Evolutionary conservation across 2,888 invertebrate species (phyloP).

Genomic region (Oxycera nigricornis): DNA sequence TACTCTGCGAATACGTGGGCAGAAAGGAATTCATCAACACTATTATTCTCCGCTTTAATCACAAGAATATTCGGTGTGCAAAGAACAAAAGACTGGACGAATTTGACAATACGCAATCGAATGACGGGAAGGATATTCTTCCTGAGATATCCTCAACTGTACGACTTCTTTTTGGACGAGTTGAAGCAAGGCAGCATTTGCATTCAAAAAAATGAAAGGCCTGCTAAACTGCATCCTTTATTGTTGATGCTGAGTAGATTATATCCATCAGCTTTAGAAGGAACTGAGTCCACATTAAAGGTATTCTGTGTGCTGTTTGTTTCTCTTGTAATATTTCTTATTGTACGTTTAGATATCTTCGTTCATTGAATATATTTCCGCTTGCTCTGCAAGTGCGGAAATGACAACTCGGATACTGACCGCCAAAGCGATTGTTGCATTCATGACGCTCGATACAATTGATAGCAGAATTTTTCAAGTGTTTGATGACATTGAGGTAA

Average conservation of each 20-base stretch:
- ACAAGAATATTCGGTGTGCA: constrained; percentile 88
- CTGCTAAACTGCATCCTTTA: constrained; percentile 74
- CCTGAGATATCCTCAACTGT: constrained; percentile 67
- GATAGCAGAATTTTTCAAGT: constrained; percentile 52
- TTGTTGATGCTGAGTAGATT: constrained; percentile 79
- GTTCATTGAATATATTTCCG: constrained; percentile 70
- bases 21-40: constrained; percentile 84
- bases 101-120: constrained; percentile 69
- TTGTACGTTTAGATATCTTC: constrained; percentile 64
- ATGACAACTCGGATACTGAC: constrained; percentile 76
- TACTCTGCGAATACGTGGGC: constrained; percentile 80
- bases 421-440: constrained; percentile 72
- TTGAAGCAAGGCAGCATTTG: constrained; percentile 56
- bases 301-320: constrained; percentile 57
- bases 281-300: constrained; percentile 72
- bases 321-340: neutral
- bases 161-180: constrained; percentile 65
- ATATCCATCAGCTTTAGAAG: constrained; percentile 77
- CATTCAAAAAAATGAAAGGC: constrained; percentile 55
- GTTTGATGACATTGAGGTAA: constrained; percentile 14
- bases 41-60: constrained; percentile 83
- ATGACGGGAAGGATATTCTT: constrained; percentile 85
- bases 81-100: constrained; percentile 67
- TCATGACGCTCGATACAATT: constrained; percentile 63
- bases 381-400: constrained; percentile 71